Evolutionary conservation across 2,113 vertebrate genomes (phyloP).

Genomic region (Dissostichus mawsoni): DNA sequence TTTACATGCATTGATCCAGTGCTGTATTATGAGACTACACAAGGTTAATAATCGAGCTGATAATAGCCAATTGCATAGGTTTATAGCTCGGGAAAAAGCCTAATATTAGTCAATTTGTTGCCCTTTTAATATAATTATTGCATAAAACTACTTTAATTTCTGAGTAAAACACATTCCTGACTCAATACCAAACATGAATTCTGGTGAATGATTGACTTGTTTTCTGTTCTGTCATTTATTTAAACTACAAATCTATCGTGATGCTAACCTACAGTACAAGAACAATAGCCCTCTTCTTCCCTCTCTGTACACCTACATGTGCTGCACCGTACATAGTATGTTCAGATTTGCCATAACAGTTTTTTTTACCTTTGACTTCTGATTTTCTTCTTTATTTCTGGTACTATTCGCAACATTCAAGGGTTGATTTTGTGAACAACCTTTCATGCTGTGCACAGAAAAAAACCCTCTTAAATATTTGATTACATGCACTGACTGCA

Average conservation of each 20-base stretch:
- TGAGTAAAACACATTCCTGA: slow-evolving; percentile 8
- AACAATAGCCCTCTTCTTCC: too few species aligned
- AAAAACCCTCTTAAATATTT: slow-evolving; percentile 75
- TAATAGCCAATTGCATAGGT: slow-evolving; percentile 20
- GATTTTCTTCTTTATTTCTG: not conserved
- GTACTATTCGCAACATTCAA: slow-evolving; percentile 31
- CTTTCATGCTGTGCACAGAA: slow-evolving; percentile 57
- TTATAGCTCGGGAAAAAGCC: slow-evolving; percentile 23
- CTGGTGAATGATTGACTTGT: slow-evolving; percentile 27
- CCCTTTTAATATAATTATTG: not conserved
- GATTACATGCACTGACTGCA: slow-evolving; percentile 73
- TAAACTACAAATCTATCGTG: slow-evolving; percentile 7
- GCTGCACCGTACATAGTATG: not conserved
- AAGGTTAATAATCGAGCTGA: slow-evolving; percentile 36
- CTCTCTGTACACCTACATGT: too few species aligned
- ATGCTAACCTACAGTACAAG: not conserved
- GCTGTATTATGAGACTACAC: slow-evolving; percentile 27
- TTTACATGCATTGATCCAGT: slow-evolving; percentile 53
- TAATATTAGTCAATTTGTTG: slow-evolving; percentile 15
- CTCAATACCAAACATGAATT: slow-evolving; percentile 8
- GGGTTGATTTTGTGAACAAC: slow-evolving; percentile 66
- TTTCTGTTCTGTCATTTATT: slow-evolving; percentile 12
- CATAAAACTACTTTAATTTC: not conserved
- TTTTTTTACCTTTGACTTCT: not conserved
- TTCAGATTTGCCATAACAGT: too few species aligned